Evolutionary conservation across 2,797 vertebrate species (phyloP).

Genomic region (Rhinatrema bivittatum): DNA sequence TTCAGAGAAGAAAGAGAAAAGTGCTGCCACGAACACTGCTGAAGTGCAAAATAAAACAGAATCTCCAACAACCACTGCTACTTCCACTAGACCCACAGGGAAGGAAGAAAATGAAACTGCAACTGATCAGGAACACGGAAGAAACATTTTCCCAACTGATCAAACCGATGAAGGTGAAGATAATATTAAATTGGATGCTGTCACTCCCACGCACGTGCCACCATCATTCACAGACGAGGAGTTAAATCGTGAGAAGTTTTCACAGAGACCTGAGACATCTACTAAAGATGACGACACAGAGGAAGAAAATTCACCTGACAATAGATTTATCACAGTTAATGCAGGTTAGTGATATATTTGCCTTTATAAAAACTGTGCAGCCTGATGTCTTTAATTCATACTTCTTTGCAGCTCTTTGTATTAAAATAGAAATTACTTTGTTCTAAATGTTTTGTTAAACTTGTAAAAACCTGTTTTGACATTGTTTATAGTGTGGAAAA

Average conservation of each 20-base stretch:
- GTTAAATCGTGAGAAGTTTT: constrained; percentile 29
- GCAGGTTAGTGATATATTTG: constrained; percentile 55
- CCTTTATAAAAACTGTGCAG: too few relatives aligned
- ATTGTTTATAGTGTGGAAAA: too few relatives aligned
- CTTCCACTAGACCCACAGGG: constrained; percentile 46
- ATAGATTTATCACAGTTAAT: constrained; percentile 65
- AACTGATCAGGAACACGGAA: constrained; percentile 33
- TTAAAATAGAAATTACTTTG: too few relatives aligned
- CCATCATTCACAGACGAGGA: constrained; percentile 45
- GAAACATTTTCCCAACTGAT: constrained; percentile 20
- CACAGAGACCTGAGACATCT: constrained; percentile 33
- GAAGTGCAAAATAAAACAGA: constrained; percentile 19
- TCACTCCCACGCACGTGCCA: constrained; percentile 56
- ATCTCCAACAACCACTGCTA: constrained; percentile 16
- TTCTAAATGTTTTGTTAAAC: too few relatives aligned
- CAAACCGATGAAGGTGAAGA: constrained; percentile 4
- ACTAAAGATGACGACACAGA: constrained; percentile 38
- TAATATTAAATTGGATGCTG: background rate
- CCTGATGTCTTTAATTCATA: too few relatives aligned
- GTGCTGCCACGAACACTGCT: constrained; percentile 7
- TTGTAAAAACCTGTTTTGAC: too few relatives aligned
- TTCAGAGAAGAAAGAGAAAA: constrained; percentile 61
- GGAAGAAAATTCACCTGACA: constrained; percentile 47
- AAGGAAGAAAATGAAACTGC: constrained; percentile 61
- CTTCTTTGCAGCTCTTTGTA: too few relatives aligned